Conservation (phyloP, 2,113 vertebrate genomes). For the Procapra przewalskii region DNA sequence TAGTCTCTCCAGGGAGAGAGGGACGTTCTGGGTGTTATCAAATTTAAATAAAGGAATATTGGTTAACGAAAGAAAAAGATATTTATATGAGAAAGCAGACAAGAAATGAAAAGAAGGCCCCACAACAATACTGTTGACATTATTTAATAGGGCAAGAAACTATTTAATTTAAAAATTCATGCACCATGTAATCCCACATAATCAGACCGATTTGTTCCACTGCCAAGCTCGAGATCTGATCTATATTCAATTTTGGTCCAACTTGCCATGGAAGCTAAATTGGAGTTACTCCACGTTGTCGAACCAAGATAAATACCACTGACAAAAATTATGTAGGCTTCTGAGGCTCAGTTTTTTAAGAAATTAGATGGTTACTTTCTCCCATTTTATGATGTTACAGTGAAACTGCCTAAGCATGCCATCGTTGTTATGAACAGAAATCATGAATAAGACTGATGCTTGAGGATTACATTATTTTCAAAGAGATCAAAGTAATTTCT, state of each 20-base stretch:
- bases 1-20: neutral
- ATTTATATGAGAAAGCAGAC: neutral
- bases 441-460: neutral
- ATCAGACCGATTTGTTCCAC: slow-evolving; percentile 41
- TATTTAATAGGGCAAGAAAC: slow-evolving; percentile 59
- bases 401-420: neutral
- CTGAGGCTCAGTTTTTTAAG: neutral
- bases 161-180: slow-evolving; percentile 58
- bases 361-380: neutral
- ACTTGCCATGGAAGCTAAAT: neutral
- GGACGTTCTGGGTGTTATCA: neutral
- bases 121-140: neutral
- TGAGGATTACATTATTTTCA: neutral
- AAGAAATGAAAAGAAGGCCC: slow-evolving; percentile 44
- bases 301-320: neutral
- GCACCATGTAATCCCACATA: slow-evolving; percentile 35
- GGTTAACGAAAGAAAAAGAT: neutral
- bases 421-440: neutral
- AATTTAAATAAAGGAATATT: neutral
- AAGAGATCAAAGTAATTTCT: slow-evolving; percentile 2
- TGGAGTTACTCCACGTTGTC: neutral
- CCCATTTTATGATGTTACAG: neutral
- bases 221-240: slow-evolving; percentile 23
- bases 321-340: neutral
- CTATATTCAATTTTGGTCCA: slow-evolving; percentile 32